Base-by-base conservation (phyloP, 1,140 invertebrate species). In the Drosophila kohkoa region DNA sequence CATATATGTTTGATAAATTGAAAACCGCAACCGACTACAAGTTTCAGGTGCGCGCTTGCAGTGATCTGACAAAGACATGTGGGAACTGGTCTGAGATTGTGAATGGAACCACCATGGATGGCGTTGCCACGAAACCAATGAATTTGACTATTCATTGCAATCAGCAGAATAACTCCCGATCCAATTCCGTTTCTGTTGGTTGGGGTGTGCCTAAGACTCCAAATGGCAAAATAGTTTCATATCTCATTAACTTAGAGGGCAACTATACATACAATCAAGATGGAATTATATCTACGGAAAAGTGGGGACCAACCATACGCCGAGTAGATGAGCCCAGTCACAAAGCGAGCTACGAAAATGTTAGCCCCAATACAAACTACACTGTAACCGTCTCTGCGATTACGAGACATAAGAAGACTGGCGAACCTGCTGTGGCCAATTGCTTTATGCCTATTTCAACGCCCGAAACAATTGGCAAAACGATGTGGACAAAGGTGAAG, bases 321-420 rank as follows among this genome's bases (percentile, higher is more conserved):
- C 94, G 94, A 49, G 94, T 95, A 10, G 93, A 94, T 75, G 94
- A 93, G 49, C 80, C 82, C 3, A 85, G 81, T 30, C 89, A 89
- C 48, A 90, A 81, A 45, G 83, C 87, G 0, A 59, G 77, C 0
- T 92, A 91, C 16, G 91, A 92, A 28, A 83, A 90, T n/a, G 87
- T 97, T 25, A 95, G 95, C 32, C 94, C 96, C 0, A 97, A 97
- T 91, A 97, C 96, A 3, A 96, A 96, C 92, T 97, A 96, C 91
- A 96, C 96, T 48, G 94, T 96, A 52, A 93, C 93, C n/a, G 92
- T 95, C 20, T 94, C 94, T 32, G 96, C 95, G 8, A 95, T 96
- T 68, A 97, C 96, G 0, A 93, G 95, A 54, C 94, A 95, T 46
- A 94, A 95, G 77, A 95, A 95, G 57, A 94, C 94, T 46, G 96